Percentiles rank a stretch among this genome's conserved stretches.
Conservation (phyloP, 2,113 vertebrate genomes). For the Ginglymostoma cirratum region DNA sequence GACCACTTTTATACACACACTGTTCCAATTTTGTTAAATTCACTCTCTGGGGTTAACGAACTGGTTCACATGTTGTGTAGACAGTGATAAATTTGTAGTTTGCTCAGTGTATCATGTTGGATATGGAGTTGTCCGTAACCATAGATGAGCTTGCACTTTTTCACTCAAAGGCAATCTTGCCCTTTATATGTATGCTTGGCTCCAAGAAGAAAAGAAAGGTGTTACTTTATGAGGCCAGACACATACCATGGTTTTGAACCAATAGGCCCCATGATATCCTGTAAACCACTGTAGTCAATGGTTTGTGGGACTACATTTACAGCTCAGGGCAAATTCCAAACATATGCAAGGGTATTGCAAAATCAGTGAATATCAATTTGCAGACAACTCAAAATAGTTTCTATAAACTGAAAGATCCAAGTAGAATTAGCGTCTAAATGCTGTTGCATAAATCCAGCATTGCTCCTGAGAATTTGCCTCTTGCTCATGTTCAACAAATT, state of each 20-base stretch:
- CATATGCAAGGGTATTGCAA: not conserved
- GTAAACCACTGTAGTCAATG: not conserved
- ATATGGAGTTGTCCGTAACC: not conserved
- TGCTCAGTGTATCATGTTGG: not conserved
- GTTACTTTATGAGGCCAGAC: slow-evolving; percentile 23
- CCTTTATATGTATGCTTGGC: not conserved
- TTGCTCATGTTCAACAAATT: not conserved
- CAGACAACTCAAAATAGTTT: not conserved
- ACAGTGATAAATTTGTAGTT: not conserved
- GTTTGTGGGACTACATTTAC: not conserved
- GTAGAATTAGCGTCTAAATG: not conserved
- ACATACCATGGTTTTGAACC: slow-evolving; percentile 19
- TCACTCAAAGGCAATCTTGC: not conserved
- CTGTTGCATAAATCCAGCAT: not conserved
- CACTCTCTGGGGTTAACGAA: not conserved
- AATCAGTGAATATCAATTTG: not conserved
- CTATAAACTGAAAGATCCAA: not conserved
- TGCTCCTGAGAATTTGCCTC: not conserved
- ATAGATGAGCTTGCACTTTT: not conserved
- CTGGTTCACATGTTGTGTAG: not conserved
- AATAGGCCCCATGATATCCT: slow-evolving; percentile 21
- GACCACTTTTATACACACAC: not conserved
- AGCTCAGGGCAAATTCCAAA: not conserved
- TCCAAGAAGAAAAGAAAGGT: not conserved
- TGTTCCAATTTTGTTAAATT: not conserved